Base-by-base conservation (phyloP, 2,797 vertebrate genomes). In the Decapterus maruadsi region DNA sequence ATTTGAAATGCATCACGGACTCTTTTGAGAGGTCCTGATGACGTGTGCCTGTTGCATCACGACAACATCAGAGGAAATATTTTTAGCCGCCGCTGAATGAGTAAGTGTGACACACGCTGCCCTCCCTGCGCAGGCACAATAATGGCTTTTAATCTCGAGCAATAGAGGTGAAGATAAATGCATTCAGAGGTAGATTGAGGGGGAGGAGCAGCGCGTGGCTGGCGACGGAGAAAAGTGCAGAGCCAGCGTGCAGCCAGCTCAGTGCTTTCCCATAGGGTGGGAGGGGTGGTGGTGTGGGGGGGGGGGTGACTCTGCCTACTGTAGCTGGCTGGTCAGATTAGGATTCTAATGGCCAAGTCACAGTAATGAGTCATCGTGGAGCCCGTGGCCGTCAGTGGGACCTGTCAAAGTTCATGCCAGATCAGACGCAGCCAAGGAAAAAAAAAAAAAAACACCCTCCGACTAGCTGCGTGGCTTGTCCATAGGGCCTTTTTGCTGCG, bases 91-190 rank as follows among this genome's bases (percentile, higher is more conserved):
- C 2, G 56, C 86, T 85, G 87, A 92, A 92, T 87, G 89, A 86
- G 82, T 74, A 82, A 84, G 77, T 71, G 72, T 79, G 85, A 84
- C 81, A 82, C 82, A 67, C 11, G 19, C 68, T 80, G 82, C 58
- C 86, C 82, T 86, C 82, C 31, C 68, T 68, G 69, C 51, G 12
- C 85, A 60, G 67, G 57, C 68, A 86, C 82, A 82, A 91, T 87
- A 80, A 87, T 88, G 86, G 83, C 88, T 93, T 91, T 92, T 90
- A 93, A 91, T 92, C 84, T 87, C 78, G 54, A 78, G 77, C 81
- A 81, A 76, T 68, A n/a, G 75, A 80, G 83, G 83, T 82, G 83
- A 82, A 64, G 77, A 88, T 82, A 72, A 90, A 90, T 75, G 81
- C 81, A 88, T 91, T 87, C 59, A 71, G 87, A 59, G 75, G 71